Evolutionary conservation across 2,888 invertebrate genomes (phyloP).

Genomic region (Caenorhabditis drosophilae): DNA sequence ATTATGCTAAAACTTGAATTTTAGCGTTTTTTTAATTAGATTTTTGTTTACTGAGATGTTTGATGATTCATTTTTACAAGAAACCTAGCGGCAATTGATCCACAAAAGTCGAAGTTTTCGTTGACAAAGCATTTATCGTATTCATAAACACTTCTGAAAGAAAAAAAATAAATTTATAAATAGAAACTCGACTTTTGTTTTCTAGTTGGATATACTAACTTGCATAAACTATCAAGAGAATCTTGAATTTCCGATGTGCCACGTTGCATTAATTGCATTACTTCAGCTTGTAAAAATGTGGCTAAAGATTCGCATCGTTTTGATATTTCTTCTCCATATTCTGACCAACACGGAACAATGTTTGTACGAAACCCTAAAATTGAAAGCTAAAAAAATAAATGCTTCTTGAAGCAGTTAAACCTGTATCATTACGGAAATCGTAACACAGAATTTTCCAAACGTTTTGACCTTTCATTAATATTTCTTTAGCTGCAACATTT

Average conservation of each 20-base stretch:
- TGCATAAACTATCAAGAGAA: slow-evolving; percentile 51
- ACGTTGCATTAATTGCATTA: slow-evolving; percentile 51
- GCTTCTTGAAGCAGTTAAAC: slow-evolving; percentile 12
- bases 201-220: slow-evolving; percentile 16
- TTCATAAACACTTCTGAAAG: slow-evolving; percentile 45
- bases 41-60: slow-evolving; percentile 47
- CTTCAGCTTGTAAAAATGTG: slow-evolving; percentile 41
- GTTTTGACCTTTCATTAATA: slow-evolving; percentile 53
- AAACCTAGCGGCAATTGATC: slow-evolving; percentile 52
- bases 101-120: slow-evolving; percentile 55
- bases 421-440: slow-evolving; percentile 50
- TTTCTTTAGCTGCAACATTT: slow-evolving; percentile 46
- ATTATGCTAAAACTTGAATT: slow-evolving; percentile 24
- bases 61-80: slow-evolving; percentile 54
- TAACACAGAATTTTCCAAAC: slow-evolving; percentile 56
- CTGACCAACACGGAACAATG: slow-evolving; percentile 47
- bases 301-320: slow-evolving; percentile 33
- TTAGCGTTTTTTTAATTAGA: not conserved
- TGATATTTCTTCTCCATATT: slow-evolving; percentile 38
- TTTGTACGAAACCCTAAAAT: slow-evolving; percentile 39
- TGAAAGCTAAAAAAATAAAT: not conserved
- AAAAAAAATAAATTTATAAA: too few species aligned
- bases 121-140: slow-evolving; percentile 63
- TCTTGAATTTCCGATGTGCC: slow-evolving; percentile 48
- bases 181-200: not conserved